Percentiles rank a stretch among this genome's conserved stretches.
Conservation (phyloP, 2,888 invertebrate genomes). For the Lasioglossum vierecki region DNA sequence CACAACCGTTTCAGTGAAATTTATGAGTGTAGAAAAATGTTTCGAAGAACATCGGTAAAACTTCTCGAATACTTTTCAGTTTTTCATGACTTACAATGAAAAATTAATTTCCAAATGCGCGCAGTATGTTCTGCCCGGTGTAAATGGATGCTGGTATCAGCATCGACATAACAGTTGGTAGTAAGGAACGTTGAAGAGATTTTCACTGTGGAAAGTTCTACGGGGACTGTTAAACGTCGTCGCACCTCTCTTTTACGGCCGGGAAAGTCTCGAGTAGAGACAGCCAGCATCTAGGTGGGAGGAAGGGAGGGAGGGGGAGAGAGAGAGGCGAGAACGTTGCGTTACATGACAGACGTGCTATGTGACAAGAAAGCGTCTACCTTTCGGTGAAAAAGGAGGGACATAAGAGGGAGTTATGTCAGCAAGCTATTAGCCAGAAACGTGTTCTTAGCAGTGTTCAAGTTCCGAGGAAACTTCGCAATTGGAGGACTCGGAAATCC, state of each 20-base stretch:
- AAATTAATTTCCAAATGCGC: background rate
- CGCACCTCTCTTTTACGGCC: background rate
- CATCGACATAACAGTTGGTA: background rate
- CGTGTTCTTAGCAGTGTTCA: slow-evolving; percentile 32
- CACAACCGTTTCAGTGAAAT: background rate
- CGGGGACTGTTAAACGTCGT: background rate
- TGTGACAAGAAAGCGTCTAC: background rate
- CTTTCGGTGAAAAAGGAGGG: background rate
- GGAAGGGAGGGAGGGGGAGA: background rate
- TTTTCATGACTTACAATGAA: background rate
- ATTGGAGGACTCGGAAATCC: slow-evolving; percentile 30
- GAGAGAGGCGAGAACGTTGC: background rate
- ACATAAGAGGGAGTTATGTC: slow-evolving; percentile 22
- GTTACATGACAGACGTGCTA: slow-evolving; percentile 7
- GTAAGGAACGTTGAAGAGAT: background rate
- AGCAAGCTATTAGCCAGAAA: slow-evolving; percentile 1
- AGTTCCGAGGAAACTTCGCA: slow-evolving; percentile 32
- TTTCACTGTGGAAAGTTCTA: background rate
- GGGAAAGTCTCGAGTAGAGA: background rate
- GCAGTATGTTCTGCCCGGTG: background rate
- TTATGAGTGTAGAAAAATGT: background rate
- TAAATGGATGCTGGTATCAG: background rate
- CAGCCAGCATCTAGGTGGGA: background rate
- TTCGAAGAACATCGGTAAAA: background rate
- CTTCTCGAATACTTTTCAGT: background rate